Evolutionary conservation across 2,888 invertebrate species (phyloP).

Genomic region (Gortyna flavago): DNA sequence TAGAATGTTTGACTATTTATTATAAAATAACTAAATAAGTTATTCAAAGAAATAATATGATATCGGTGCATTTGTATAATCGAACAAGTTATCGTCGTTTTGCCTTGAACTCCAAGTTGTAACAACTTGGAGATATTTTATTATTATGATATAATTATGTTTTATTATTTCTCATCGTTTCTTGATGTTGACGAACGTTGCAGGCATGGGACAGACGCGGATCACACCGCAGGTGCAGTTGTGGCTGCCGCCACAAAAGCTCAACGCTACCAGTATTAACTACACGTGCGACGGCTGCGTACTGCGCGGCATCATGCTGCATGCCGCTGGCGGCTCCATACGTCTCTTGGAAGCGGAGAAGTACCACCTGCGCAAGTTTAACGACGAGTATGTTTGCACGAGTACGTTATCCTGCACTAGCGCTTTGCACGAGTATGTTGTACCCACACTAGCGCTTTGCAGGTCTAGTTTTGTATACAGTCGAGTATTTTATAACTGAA

Average conservation of each 20-base stretch:
- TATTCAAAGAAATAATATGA: too few relatives aligned
- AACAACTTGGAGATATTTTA: too few relatives aligned
- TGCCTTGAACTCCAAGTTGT: too few relatives aligned
- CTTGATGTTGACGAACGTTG: background rate
- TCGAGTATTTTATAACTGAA: too few relatives aligned
- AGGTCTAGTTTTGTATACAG: too few relatives aligned
- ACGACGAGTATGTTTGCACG: conserved; percentile 8
- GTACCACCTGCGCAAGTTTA: background rate
- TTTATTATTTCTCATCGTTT: background rate
- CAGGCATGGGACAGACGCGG: conserved; percentile 18
- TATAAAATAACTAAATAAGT: too few relatives aligned
- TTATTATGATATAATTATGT: too few relatives aligned
- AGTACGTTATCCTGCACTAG: background rate
- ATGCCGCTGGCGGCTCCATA: background rate
- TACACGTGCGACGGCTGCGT: conserved; percentile 9
- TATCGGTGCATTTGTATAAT: too few relatives aligned
- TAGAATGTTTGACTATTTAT: too few relatives aligned
- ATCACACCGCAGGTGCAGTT: background rate
- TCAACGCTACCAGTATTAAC: background rate
- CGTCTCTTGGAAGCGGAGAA: background rate
- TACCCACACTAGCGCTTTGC: background rate
- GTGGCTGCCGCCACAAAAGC: background rate
- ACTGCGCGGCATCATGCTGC: conserved; percentile 23
- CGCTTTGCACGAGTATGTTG: background rate
- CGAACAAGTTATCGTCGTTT: too few relatives aligned